Evolutionary conservation across 2,113 vertebrate genomes (phyloP).

Genomic region (Heliornis fulica): DNA sequence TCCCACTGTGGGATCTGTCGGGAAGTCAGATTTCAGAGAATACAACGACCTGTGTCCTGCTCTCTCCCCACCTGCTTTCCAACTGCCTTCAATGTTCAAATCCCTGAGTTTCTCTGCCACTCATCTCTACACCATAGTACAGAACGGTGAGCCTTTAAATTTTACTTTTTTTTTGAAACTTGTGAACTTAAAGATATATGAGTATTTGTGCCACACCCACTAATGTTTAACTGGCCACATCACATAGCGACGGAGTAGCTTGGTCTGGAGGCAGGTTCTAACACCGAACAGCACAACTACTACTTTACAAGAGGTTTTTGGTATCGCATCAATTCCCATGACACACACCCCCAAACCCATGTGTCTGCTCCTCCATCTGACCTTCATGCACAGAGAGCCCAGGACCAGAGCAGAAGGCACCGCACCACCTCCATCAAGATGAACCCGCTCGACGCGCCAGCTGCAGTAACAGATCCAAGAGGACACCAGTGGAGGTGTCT

Average conservation of each 20-base stretch:
- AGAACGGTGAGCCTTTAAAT: neutral
- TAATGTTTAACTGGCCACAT: neutral
- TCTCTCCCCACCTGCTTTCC: neutral
- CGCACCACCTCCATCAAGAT: fast-evolving
- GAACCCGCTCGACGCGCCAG: fast-evolving
- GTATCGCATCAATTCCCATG: neutral
- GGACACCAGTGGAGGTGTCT: fast-evolving
- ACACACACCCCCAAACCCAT: neutral
- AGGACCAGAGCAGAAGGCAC: neutral
- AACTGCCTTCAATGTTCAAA: neutral
- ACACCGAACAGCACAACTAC: neutral
- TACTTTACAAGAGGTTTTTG: neutral
- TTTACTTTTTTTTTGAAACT: too few relatives aligned
- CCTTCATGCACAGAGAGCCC: neutral
- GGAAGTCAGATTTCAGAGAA: neutral
- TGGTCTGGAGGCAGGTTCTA: neutral
- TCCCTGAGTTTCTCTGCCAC: neutral
- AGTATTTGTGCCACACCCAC: neutral
- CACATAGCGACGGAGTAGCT: fast-evolving
- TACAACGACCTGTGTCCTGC: neutral
- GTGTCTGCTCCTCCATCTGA: neutral
- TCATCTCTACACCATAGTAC: neutral
- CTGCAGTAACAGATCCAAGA: fast-evolving
- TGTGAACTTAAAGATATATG: neutral
- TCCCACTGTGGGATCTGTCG: neutral